A percentile compares a stretch with the other conserved stretches of the same genome.
Evolutionary conservation across 2,113 vertebrate species (phyloP).

Genomic region (Siniperca knerii): DNA sequence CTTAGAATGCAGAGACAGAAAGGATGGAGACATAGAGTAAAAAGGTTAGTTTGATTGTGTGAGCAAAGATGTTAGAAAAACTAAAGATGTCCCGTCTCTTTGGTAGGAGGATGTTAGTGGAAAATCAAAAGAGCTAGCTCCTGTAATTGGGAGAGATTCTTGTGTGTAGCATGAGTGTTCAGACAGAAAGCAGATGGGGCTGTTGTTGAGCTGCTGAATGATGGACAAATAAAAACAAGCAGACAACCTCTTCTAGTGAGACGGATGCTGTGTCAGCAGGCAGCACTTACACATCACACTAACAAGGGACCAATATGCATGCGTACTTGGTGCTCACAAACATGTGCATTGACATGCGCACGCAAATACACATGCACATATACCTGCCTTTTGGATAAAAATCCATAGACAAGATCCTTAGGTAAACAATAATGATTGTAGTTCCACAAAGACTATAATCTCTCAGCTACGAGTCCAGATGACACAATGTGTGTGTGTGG

Average conservation of each 20-base stretch:
- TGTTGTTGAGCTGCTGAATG: conserved; percentile 55
- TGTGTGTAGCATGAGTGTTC: conserved; percentile 30
- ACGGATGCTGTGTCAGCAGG: conserved; percentile 57
- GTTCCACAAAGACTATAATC: conserved; percentile 28
- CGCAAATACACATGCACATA: neutral
- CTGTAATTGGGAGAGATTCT: conserved; percentile 31
- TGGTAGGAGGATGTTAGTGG: conserved; percentile 7
- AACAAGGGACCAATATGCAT: neutral
- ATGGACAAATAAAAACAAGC: conserved; percentile 53
- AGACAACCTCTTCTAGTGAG: conserved; percentile 47
- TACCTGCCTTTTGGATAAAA: conserved; percentile 11
- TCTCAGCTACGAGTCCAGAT: conserved; percentile 20
- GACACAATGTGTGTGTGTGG: neutral
- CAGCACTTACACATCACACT: neutral
- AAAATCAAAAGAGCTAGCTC: conserved; percentile 8
- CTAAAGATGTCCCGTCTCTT: neutral
- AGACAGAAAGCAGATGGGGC: conserved; percentile 57
- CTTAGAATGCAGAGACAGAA: neutral
- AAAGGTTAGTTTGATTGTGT: conserved; percentile 5
- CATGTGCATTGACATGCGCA: conserved; percentile 1
- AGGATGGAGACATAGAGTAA: neutral
- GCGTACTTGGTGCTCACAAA: neutral
- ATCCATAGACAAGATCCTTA: neutral
- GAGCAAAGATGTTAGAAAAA: conserved; percentile 8
- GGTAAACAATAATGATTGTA: conserved; percentile 19